These are phyloP conservation scores for Pollenia labialis DNA, from an alignment of 2,888 invertebrate species.

Conservation along the genomic window DNA sequence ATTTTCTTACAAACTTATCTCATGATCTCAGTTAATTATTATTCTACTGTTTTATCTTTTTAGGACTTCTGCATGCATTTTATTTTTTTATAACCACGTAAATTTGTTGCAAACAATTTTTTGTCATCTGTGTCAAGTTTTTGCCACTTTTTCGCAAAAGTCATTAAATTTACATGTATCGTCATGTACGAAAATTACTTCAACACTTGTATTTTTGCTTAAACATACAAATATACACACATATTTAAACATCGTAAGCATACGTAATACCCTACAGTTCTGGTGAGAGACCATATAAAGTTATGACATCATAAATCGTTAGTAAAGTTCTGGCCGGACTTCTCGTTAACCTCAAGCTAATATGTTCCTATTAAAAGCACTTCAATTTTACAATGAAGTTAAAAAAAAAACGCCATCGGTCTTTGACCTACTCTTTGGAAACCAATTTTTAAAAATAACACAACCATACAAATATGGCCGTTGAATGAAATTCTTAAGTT, in stretches of 20 bases:
- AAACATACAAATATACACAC: neutral
- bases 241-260: neutral
- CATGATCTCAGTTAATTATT: neutral
- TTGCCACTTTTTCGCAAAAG: slow-evolving; percentile 74
- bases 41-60: slow-evolving; percentile 18
- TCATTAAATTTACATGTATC: slow-evolving; percentile 75
- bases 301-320: too few species aligned
- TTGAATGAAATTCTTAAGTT: too few species aligned
- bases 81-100: slow-evolving; percentile 35
- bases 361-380: too few species aligned
- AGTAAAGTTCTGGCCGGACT: too few species aligned
- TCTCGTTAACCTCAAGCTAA: too few species aligned
- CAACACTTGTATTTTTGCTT: slow-evolving; percentile 63
- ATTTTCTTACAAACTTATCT: neutral
- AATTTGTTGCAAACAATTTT: slow-evolving; percentile 66
- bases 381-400: too few species aligned
- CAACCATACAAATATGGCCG: too few species aligned
- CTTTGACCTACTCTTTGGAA: too few species aligned
- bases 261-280: slow-evolving; percentile 7
- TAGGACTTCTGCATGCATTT: slow-evolving; percentile 21
- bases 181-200: slow-evolving; percentile 74
- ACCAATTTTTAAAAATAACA: too few species aligned
- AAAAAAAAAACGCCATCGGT: too few species aligned
- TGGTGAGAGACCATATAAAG: too few species aligned
- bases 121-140: slow-evolving; percentile 72